Evolutionary conservation across 1,140 invertebrate genomes (phyloP).

Genomic region (Drosophila sp.): DNA sequence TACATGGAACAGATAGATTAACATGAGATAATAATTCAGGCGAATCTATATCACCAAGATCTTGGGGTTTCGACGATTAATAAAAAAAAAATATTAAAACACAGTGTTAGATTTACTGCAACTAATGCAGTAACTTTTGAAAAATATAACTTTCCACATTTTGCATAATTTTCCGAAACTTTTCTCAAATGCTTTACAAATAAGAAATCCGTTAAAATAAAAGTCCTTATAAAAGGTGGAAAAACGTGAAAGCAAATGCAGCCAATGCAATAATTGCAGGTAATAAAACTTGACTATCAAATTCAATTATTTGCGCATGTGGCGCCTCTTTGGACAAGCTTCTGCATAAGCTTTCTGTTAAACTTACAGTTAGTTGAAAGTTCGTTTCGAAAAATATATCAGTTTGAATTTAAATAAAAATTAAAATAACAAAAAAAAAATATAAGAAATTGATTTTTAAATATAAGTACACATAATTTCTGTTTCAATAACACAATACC

Average conservation of each 20-base stretch:
- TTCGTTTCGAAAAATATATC: background rate
- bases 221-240: background rate
- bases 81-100: too few species aligned
- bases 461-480: background rate
- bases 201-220: too few species aligned
- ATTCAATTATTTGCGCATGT: background rate
- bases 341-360: background rate
- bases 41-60: too few species aligned
- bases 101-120: too few species aligned
- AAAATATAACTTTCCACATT: too few species aligned
- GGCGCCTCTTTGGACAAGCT: background rate
- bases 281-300: background rate
- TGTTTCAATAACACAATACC: background rate
- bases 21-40: too few species aligned
- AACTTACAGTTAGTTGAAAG: background rate
- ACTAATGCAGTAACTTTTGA: too few species aligned
- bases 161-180: too few species aligned
- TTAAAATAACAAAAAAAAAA: background rate
- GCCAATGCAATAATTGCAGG: background rate
- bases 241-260: background rate
- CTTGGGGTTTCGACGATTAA: too few species aligned
- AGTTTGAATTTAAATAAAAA: background rate
- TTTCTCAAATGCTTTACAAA: too few species aligned
- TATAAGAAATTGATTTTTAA: background rate
- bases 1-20: too few species aligned